Percentiles rank a stretch among this genome's conserved stretches.
Conservation (phyloP, 1,140 invertebrate genomes). For the Wiebesia pumilae region DNA sequence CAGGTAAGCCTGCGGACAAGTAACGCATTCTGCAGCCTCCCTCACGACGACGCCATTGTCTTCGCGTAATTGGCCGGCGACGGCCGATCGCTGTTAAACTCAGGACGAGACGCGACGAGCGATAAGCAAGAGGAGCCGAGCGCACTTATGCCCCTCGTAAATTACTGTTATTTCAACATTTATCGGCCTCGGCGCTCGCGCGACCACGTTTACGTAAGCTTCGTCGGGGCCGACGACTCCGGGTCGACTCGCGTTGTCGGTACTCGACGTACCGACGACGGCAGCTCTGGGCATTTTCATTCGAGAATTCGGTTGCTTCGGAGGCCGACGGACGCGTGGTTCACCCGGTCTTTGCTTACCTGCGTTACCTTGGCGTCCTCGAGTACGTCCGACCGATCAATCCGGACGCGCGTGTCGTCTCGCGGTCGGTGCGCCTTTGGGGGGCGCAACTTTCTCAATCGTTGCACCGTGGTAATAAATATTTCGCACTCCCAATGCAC, state of each 20-base stretch:
- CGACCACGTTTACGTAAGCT: too few species aligned
- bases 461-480: not conserved
- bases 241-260: not conserved
- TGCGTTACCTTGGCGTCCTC: too few species aligned
- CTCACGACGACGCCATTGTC: not conserved
- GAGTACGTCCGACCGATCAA: not conserved
- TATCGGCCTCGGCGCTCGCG: not conserved
- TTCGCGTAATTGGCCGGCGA: not conserved
- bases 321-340: not conserved
- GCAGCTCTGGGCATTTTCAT: not conserved
- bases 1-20: conserved; percentile 79
- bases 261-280: not conserved
- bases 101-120: not conserved
- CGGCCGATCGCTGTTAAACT: not conserved
- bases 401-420: not conserved
- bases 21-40: not conserved
- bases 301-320: too few species aligned
- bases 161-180: not conserved
- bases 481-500: not conserved
- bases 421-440: too few species aligned
- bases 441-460: not conserved
- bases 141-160: not conserved
- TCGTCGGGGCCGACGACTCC: not conserved
- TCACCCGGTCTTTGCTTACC: not conserved
- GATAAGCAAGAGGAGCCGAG: not conserved